Base-by-base conservation (phyloP, 2,113 vertebrate species). In the Nothocercus julius region DNA sequence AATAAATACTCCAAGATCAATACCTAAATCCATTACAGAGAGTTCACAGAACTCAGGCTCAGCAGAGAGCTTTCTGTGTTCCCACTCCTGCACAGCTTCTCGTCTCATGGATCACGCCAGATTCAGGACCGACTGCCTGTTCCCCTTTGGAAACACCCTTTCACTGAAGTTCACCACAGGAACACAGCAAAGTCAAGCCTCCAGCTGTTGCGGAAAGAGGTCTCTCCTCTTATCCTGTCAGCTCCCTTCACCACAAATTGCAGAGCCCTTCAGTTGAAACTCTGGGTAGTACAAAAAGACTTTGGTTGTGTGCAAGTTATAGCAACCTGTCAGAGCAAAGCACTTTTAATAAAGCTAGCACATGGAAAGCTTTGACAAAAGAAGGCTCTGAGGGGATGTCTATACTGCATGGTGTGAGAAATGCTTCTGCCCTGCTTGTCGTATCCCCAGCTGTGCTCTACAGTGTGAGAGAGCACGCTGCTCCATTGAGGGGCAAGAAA, bases 1-100 rank as follows among this genome's bases (percentile, higher is more conserved):
- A 86, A 79, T 58, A 94, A 85, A 36, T 72, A 74, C 62, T 87
- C 63, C 42, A 90, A 59, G 45, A 94, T 89, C 85, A 92, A 87
- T 89, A 70, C 87, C n/a, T 87, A 85, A 93, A 85, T 69, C 87
- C 72, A 59, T 89, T 87, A 70, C 58, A 75, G 61, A 81, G 53
- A 64, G 40, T 62, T 74, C 70, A 75, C 18, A 32, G 56, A 49
- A 86, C 56, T 59, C 32, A 69, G 62, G 54, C 62, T 80, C 78
- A 77, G 47, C 64, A 83, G 69, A 92, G 44, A 88, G 44, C 58
- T 27, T 59, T 78, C 90, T 85, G 47, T 86, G 74, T 84, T 87
- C 58, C 72, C 42, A 73, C n/a, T 87, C 62, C 47, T 49, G 54
- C 69, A 73, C 66, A 96, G 74, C 67, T 92, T 94, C 94, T 82